These are phyloP conservation scores for Aegithalos caudatus DNA, from an alignment of 2,113 vertebrate species.

Conservation along the genomic window DNA sequence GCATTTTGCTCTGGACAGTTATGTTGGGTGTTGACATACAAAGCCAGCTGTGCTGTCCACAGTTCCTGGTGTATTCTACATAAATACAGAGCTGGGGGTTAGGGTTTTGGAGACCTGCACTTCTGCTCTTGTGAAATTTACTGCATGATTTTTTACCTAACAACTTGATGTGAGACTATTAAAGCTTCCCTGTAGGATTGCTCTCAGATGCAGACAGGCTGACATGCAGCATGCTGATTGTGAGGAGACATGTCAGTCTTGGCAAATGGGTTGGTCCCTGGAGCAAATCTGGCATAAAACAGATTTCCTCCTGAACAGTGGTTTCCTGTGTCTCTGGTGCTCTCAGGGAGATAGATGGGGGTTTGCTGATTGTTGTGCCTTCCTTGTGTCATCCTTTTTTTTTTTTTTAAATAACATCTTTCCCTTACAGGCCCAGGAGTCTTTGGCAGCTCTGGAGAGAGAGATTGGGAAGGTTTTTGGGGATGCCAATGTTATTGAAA, in stretches of 20 bases:
- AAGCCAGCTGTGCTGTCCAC: not conserved
- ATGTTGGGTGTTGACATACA: not conserved
- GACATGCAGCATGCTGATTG: not conserved
- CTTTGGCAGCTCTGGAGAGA: conserved; percentile 88
- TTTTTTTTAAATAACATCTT: not conserved
- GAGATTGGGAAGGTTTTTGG: conserved; percentile 86
- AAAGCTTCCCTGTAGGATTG: not conserved
- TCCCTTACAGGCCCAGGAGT: conserved; percentile 86
- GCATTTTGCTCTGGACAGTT: not conserved
- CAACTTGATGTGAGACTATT: not conserved
- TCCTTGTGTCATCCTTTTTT: not conserved
- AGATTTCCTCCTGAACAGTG: not conserved
- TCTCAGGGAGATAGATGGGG: not conserved
- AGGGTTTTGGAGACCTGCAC: not conserved
- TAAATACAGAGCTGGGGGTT: not conserved
- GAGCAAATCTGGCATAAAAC: not conserved
- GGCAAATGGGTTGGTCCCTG: not conserved
- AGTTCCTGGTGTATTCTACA: fast-evolving
- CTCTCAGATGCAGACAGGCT: not conserved
- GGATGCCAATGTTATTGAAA: conserved; percentile 85
- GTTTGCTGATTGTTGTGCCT: not conserved
- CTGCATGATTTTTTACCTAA: not conserved
- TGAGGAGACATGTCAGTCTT: conserved; percentile 22
- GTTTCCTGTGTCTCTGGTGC: not conserved
- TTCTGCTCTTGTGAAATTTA: not conserved